Base-by-base conservation (phyloP, 2,888 invertebrate species). In the Xestia sexstrigata region DNA sequence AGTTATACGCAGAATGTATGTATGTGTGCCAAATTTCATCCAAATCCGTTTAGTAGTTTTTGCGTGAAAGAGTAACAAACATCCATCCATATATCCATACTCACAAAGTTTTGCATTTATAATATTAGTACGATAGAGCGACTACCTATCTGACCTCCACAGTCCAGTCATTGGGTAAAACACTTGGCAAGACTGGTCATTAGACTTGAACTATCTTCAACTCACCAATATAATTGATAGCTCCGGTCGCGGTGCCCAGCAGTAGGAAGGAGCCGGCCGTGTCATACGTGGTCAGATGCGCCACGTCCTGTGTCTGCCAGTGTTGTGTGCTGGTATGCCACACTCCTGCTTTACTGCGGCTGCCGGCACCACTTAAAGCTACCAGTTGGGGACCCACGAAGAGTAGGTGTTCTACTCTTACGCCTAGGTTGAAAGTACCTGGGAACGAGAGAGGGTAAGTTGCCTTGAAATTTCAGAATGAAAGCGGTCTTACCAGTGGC, bases 241-340 rank as follows among this genome's bases (percentile, higher is more conserved):
- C 99, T 20, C 99, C 99, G 90, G 99, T 99, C 88, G 99, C 99
- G 89, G 99, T 99, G 1, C 99, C 99, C 0, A 99, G 97, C 55
- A 99, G 95, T 4, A 99, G 97, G 93, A 99, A 99, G 0, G 99
- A 99, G 0, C 99, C 99, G 39, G 99, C 99, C 0, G 99, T 99
- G 94, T 99, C 99, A 93, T 99, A 99, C 0, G 99, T 99, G 15
- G 99, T 98, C 77, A 99, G 99, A 3, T 99, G 99, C 30, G 99
- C 98, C 23, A 99, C 98, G 94, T 99, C 99, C 93, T 99, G 99
- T 63, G 99, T 96, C 97, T 99, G 99, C 99, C 99, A 99, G 95
- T 99, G 99, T 91, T 99, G 99, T 0, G 99, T 99, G 98, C 99
- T 99, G 0, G 99, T 99, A 95, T 99, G 99, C 99, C 99, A 99